Evolutionary conservation across 2,113 vertebrate genomes (phyloP).

Genomic region (Brachyhypopomus occidentalis): DNA sequence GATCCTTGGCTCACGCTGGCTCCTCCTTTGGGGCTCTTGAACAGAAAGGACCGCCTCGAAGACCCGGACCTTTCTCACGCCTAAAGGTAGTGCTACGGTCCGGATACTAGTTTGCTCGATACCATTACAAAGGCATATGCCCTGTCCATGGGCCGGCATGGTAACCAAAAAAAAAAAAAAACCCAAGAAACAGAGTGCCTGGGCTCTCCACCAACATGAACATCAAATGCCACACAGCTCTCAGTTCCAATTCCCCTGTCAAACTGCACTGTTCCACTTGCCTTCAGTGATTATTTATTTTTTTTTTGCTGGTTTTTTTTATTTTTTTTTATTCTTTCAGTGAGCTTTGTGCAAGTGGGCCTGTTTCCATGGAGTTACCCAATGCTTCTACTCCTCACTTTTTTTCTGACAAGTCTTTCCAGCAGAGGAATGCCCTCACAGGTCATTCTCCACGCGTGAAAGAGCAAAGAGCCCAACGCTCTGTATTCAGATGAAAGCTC

Average conservation of each 20-base stretch:
- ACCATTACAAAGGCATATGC: conserved; percentile 11
- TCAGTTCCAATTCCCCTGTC: conserved; percentile 4
- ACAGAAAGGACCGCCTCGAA: background rate
- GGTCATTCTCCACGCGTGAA: conserved; percentile 20
- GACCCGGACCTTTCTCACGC: background rate
- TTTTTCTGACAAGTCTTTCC: background rate
- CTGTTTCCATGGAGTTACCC: conserved; percentile 5
- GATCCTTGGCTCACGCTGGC: background rate
- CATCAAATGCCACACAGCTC: background rate
- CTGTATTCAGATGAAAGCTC: background rate
- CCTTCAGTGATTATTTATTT: background rate
- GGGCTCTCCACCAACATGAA: background rate
- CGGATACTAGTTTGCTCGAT: background rate
- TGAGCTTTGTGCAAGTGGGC: background rate
- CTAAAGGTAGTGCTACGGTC: background rate
- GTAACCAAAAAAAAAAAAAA: background rate
- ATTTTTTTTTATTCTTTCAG: background rate
- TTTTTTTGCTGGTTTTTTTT: background rate
- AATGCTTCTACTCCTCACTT: background rate
- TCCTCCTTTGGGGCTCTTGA: background rate
- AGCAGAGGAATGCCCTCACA: background rate
- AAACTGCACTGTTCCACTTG: conserved; percentile 11
- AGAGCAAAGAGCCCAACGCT: background rate
- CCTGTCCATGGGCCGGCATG: background rate
- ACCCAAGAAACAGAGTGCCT: background rate